Conservation (phyloP, 2,888 invertebrate genomes). For the Pediacus dermestoides region DNA sequence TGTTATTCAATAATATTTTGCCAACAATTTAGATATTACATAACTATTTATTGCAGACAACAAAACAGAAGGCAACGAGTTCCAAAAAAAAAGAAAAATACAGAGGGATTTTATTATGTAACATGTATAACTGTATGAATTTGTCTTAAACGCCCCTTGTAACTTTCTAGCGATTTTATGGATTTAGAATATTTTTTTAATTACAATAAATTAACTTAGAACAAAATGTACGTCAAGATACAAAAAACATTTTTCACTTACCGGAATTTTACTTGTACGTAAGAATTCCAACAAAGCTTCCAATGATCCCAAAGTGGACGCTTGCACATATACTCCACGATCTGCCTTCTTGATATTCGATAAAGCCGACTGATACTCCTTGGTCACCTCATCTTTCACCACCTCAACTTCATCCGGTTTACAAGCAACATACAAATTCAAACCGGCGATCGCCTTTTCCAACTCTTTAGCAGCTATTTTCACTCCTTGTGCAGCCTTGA, state of each 20-base stretch:
- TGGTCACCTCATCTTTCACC: slow-evolving; percentile 77
- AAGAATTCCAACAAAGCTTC: slow-evolving; percentile 95
- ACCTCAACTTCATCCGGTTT: slow-evolving; percentile 93
- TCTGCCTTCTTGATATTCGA: slow-evolving; percentile 88
- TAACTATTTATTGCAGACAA: too few relatives aligned
- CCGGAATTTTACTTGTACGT: slow-evolving; percentile 87
- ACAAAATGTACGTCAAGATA: too few relatives aligned
- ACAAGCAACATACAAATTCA: slow-evolving; percentile 88
- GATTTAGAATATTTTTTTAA: too few relatives aligned
- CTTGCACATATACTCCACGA: slow-evolving; percentile 98
- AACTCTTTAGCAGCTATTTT: slow-evolving; percentile 98
- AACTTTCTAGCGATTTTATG: too few relatives aligned
- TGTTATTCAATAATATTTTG: too few relatives aligned
- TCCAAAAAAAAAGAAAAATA: too few relatives aligned
- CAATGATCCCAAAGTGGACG: slow-evolving; percentile 97
- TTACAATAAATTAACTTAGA: too few relatives aligned
- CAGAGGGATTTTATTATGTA: too few relatives aligned
- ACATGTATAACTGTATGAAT: too few relatives aligned
- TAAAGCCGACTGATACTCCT: slow-evolving; percentile 83
- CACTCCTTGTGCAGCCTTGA: slow-evolving; percentile 95
- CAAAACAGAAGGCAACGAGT: too few relatives aligned
- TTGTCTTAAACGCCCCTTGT: too few relatives aligned
- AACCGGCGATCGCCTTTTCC: slow-evolving; percentile 95
- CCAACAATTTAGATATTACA: too few relatives aligned
- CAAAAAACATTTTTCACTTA: slow-evolving; percentile 54